phyloP scores from a whole-genome alignment of 2,888 invertebrate genomes.

The Eupithecia insigniata region DNA sequence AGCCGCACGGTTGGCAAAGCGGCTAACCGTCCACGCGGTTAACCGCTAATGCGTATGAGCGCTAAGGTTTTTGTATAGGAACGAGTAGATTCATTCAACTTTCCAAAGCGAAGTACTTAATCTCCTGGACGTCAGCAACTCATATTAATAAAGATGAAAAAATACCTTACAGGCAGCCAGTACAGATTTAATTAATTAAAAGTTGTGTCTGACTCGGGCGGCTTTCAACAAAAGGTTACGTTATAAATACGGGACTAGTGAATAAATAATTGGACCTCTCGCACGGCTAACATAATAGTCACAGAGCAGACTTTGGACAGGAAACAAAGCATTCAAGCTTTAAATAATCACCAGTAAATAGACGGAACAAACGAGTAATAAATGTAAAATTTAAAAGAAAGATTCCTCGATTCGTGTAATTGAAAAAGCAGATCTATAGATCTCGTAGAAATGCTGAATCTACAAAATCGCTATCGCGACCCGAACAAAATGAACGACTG shows the following conservation, averaged over 20 bases:
- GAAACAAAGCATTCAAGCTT: constrained; percentile 48
- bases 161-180: not conserved
- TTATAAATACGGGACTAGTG: constrained; percentile 44
- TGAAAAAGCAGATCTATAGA: not conserved
- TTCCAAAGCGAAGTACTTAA: not conserved
- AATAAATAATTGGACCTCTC: constrained; percentile 42
- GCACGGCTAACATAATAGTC: constrained; percentile 50
- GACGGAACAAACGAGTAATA: not conserved
- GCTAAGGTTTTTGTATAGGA: not conserved
- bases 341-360: not conserved
- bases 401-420: not conserved
- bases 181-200: constrained; percentile 36
- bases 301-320: constrained; percentile 52
- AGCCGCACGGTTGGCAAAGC: no score
- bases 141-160: constrained; percentile 15
- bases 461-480: constrained; percentile 33
- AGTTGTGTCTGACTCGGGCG: constrained; percentile 33
- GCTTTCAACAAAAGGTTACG: constrained; percentile 45
- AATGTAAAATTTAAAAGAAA: not conserved
- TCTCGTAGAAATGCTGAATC: constrained; percentile 34
- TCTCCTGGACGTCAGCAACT: constrained; percentile 7
- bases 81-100: not conserved
- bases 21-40: no score
- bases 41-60: no score
- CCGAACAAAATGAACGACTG: constrained; percentile 38